phyloP scores from a whole-genome alignment of 2,113 vertebrate species.

The Colaptes auratus region DNA sequence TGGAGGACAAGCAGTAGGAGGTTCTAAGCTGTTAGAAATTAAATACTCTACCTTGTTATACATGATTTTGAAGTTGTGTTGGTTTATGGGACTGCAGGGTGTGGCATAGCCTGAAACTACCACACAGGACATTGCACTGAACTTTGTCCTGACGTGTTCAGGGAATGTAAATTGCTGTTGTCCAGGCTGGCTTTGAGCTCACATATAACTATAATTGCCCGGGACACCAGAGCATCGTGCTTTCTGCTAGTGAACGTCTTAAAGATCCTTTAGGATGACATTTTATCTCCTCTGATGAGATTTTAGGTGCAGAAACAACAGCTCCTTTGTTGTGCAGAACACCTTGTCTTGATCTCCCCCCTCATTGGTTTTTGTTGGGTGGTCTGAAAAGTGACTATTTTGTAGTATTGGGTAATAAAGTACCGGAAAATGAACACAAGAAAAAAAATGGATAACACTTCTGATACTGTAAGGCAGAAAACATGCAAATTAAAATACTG shows the following conservation, averaged over 20 bases:
- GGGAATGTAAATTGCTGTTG: background rate
- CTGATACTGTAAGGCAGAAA: background rate
- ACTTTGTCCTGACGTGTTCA: background rate
- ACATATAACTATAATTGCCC: accelerated
- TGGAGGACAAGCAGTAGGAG: background rate
- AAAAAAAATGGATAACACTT: background rate
- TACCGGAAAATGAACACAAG: background rate
- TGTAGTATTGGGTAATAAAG: background rate
- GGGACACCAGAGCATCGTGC: background rate
- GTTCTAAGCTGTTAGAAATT: background rate
- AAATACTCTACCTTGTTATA: background rate
- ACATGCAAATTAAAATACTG: background rate
- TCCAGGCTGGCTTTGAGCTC: background rate
- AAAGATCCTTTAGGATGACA: background rate
- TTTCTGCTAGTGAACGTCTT: background rate
- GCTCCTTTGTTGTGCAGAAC: background rate
- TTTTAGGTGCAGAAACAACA: background rate
- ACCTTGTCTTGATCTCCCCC: background rate
- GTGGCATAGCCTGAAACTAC: too few relatives aligned
- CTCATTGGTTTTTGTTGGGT: background rate
- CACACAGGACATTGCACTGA: background rate
- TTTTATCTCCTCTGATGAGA: background rate
- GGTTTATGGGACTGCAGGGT: background rate
- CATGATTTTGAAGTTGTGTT: background rate
- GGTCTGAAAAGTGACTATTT: background rate